A percentile compares a stretch with the other conserved stretches of the same genome.
Evolutionary conservation across 2,113 vertebrate species (phyloP).

Genomic region (Phyllopteryx taeniolatus): DNA sequence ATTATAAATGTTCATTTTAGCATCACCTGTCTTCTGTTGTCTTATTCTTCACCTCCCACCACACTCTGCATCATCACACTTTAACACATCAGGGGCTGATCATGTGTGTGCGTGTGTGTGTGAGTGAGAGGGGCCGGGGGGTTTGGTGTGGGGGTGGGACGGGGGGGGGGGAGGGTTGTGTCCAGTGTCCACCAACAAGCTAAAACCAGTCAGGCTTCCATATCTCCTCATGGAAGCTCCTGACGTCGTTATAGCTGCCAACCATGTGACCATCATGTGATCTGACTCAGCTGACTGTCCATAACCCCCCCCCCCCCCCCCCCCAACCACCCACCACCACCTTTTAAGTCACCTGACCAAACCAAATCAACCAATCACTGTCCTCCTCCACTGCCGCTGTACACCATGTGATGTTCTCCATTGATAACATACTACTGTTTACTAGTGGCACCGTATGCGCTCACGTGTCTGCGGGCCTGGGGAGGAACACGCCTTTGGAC

Average conservation of each 20-base stretch:
- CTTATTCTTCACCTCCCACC: conserved; percentile 83
- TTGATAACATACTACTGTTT: conserved; percentile 76
- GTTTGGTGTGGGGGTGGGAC: not conserved
- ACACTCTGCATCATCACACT: conserved; percentile 82
- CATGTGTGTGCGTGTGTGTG: conserved; percentile 25
- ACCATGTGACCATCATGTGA: conserved; percentile 75
- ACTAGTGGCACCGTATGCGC: conserved; percentile 52
- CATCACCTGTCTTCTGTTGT: conserved; percentile 87
- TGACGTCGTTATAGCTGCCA: conserved; percentile 79
- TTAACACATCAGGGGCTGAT: conserved; percentile 77
- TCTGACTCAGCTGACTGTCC: conserved; percentile 76
- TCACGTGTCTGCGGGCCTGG: conserved; percentile 59
- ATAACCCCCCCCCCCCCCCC: conserved; percentile 75
- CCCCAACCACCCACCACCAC: conserved; percentile 62
- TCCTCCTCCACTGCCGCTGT: conserved; percentile 75
- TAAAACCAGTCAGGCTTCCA: conserved; percentile 80
- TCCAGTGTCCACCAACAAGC: conserved; percentile 77
- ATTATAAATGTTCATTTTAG: conserved; percentile 89
- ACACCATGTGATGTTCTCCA: conserved; percentile 80
- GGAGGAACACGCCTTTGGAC: conserved; percentile 30
- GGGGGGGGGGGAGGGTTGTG: conserved; percentile 66
- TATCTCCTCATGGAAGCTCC: conserved; percentile 75
- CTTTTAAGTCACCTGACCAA: conserved; percentile 69
- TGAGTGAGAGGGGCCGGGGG: not conserved
- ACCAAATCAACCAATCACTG: conserved; percentile 75